These are phyloP conservation scores for Dromococcyx pavoninus DNA, from an alignment of 2,797 vertebrate genomes.

Conservation along the genomic window DNA sequence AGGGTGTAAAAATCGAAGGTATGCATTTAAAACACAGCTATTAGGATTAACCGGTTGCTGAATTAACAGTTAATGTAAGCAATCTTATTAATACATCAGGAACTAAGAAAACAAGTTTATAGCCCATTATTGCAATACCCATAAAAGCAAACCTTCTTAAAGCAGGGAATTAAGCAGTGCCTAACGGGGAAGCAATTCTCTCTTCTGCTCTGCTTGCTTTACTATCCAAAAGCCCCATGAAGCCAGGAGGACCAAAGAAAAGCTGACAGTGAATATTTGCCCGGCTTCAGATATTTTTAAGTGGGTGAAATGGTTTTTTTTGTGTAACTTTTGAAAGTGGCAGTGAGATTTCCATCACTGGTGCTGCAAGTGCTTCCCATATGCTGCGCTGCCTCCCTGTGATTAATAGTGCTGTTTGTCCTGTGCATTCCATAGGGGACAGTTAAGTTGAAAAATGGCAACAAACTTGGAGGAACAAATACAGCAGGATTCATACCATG, in stretches of 20 bases:
- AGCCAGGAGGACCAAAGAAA: not conserved
- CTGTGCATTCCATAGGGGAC: not conserved
- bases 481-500: not conserved
- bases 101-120: constrained; percentile 28
- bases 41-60: not conserved
- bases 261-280: constrained; percentile 6
- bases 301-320: not conserved
- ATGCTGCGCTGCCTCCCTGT: not conserved
- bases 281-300: constrained; percentile 7
- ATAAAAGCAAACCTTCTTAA: not conserved
- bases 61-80: not conserved
- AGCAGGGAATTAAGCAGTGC: not conserved
- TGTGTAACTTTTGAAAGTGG: constrained; percentile 8
- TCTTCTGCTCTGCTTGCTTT: not conserved
- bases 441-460: not conserved
- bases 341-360: not conserved
- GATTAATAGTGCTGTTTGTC: constrained; percentile 19
- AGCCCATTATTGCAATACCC: not conserved
- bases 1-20: not conserved
- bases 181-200: not conserved
- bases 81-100: constrained; percentile 15
- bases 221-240: not conserved
- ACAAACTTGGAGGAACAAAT: not conserved
- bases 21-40: not conserved
- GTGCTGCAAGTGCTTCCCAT: constrained; percentile 32